Conservation (phyloP, 2,797 vertebrate species). For the Octomys mimax region DNA sequence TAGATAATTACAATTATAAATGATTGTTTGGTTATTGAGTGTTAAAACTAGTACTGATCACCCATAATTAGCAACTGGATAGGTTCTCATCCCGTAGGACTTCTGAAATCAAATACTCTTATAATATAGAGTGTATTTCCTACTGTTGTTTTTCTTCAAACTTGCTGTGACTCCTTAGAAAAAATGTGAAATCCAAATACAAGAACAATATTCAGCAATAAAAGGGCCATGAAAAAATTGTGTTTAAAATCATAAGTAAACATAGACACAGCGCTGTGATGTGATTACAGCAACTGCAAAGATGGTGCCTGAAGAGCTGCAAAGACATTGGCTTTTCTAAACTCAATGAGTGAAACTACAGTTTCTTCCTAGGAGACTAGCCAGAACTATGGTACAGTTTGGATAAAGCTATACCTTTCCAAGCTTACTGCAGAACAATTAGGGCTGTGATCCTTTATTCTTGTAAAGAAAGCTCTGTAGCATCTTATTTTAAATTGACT, state of each 20-base stretch:
- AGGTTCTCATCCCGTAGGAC: constrained; percentile 54
- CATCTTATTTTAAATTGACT: constrained; percentile 72
- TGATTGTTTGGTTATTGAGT: constrained; percentile 11
- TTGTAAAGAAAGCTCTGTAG: constrained; percentile 60
- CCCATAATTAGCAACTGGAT: neutral
- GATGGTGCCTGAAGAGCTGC: neutral
- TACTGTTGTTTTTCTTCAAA: neutral
- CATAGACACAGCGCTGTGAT: neutral
- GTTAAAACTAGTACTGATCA: constrained; percentile 37
- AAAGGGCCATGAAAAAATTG: neutral
- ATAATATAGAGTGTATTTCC: neutral
- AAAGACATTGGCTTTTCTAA: constrained; percentile 58
- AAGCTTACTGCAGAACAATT: constrained; percentile 61
- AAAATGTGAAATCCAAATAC: constrained; percentile 47
- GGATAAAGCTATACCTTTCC: constrained; percentile 57
- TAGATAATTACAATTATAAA: neutral
- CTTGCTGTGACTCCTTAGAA: neutral
- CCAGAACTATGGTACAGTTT: constrained; percentile 45
- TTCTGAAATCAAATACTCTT: constrained; percentile 44
- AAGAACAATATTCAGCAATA: constrained; percentile 59
- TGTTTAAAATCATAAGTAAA: constrained; percentile 18
- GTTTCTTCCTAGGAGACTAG: constrained; percentile 51
- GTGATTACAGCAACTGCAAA: constrained; percentile 28
- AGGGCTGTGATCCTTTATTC: constrained; percentile 44
- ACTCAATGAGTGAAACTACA: constrained; percentile 33